These are phyloP conservation scores for Passerculus sandwichensis DNA, from an alignment of 2,797 vertebrate species.

Conservation along the genomic window DNA sequence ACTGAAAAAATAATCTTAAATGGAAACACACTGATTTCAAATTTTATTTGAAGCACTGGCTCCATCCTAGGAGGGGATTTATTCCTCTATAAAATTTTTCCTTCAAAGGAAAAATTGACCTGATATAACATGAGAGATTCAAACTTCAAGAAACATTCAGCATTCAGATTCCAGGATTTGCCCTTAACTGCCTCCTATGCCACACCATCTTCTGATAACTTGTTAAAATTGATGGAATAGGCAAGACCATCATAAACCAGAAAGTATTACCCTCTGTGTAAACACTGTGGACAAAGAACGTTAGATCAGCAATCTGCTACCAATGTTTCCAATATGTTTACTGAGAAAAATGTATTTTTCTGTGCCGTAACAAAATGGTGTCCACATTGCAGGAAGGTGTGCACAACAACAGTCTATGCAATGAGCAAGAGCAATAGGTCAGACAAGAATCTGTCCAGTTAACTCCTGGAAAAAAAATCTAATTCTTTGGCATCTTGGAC, in stretches of 20 bases:
- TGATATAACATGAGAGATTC: not conserved
- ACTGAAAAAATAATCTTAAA: not conserved
- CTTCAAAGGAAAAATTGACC: not conserved
- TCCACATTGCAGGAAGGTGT: not conserved
- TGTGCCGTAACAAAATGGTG: not conserved
- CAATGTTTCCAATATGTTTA: not conserved
- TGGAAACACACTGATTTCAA: not conserved
- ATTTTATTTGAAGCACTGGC: not conserved
- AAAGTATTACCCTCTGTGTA: not conserved
- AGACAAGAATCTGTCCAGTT: not conserved
- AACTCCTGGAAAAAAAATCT: not conserved
- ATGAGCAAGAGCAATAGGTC: fast-evolving
- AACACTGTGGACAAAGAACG: not conserved
- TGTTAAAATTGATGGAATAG: not conserved
- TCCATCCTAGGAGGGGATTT: not conserved
- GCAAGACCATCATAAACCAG: not conserved
- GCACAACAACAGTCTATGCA: not conserved
- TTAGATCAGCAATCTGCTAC: not conserved
- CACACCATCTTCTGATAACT: not conserved
- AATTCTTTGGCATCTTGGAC: not conserved
- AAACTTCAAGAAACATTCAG: not conserved
- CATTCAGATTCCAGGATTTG: not conserved
- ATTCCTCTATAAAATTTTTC: not conserved
- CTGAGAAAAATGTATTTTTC: not conserved
- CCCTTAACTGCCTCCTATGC: not conserved